Conservation (phyloP, 2,113 vertebrate genomes). For the Poeciliopsis prolifica region DNA sequence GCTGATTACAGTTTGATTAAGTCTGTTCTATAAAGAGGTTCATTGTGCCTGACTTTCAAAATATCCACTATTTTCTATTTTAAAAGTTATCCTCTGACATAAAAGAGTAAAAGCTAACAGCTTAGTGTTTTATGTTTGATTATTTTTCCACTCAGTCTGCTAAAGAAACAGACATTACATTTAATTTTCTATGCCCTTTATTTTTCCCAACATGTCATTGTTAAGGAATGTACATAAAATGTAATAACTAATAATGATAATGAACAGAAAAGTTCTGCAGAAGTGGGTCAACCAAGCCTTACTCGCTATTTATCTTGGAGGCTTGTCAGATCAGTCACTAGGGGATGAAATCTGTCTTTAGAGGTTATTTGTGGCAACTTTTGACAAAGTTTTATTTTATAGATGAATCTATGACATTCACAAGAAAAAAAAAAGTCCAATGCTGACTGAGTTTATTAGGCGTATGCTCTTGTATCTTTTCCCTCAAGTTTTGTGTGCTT, state of each 20-base stretch:
- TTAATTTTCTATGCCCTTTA: too few species aligned
- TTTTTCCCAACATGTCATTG: not conserved
- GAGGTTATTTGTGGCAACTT: not conserved
- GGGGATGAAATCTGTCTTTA: not conserved
- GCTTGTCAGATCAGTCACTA: not conserved
- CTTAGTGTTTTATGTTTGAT: not conserved
- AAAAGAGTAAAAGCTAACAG: not conserved
- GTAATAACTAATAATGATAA: not conserved
- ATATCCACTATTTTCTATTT: not conserved
- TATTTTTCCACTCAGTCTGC: not conserved
- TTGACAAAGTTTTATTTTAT: not conserved
- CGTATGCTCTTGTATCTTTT: slow-evolving; percentile 20
- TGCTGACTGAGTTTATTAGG: slow-evolving; percentile 24
- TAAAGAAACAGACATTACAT: not conserved
- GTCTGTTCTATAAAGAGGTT: not conserved
- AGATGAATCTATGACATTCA: not conserved
- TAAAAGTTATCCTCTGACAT: not conserved
- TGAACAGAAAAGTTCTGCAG: too few species aligned
- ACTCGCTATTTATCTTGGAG: not conserved
- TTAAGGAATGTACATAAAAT: not conserved
- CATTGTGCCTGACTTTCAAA: not conserved
- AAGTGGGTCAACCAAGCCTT: not conserved
- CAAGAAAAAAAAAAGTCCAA: slow-evolving; percentile 16
- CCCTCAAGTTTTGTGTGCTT: slow-evolving; percentile 22
- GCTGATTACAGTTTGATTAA: not conserved